phyloP scores from a whole-genome alignment of 2,113 vertebrate genomes.

The Lophius piscatorius region DNA sequence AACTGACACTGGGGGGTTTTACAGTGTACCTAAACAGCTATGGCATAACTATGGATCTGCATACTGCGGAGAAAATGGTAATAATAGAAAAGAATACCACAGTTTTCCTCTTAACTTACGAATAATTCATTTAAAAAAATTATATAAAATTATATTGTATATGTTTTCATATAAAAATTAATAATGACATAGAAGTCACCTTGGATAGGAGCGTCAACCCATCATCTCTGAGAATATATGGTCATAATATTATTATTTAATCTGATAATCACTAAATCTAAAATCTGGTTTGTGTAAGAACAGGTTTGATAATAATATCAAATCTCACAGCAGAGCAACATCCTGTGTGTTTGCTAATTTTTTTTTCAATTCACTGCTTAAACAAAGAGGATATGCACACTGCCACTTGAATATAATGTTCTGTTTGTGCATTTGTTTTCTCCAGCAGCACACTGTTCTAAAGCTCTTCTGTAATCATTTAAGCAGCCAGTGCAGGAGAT shows the following conservation, averaged over 20 bases:
- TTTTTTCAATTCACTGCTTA: constrained; percentile 13
- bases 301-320: too few relatives aligned
- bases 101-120: too few relatives aligned
- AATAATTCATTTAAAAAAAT: too few relatives aligned
- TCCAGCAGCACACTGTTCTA: constrained; percentile 22
- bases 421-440: constrained; percentile 27
- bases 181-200: background rate
- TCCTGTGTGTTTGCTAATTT: too few relatives aligned
- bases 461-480: constrained; percentile 67
- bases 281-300: background rate
- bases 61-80: background rate
- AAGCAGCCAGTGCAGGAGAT: constrained; percentile 47
- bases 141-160: too few relatives aligned
- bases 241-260: too few relatives aligned
- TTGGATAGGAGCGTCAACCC: too few relatives aligned
- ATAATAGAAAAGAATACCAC: too few relatives aligned
- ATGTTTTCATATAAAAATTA: too few relatives aligned
- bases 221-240: too few relatives aligned
- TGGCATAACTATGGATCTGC: background rate
- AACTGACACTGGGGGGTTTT: too few relatives aligned
- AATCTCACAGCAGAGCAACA: too few relatives aligned
- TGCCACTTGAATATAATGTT: constrained; percentile 15
- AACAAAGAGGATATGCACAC: background rate
- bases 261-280: background rate
- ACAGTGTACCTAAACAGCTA: background rate